Conservation (phyloP, 2,113 vertebrate genomes). For the Sakesphorus luctuosus region DNA sequence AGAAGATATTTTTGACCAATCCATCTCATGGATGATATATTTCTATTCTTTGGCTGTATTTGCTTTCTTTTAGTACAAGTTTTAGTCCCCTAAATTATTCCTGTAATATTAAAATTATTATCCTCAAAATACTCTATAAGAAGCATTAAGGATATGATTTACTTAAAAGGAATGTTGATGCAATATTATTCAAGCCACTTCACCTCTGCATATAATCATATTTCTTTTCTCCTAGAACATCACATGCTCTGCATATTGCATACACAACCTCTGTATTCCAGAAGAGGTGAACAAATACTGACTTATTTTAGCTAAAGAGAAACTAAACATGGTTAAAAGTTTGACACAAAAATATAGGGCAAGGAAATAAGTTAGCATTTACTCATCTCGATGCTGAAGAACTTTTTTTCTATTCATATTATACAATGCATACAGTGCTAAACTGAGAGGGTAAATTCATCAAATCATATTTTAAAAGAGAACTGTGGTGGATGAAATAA, state of each 20-base stretch:
- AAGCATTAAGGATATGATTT: background rate
- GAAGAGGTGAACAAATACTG: background rate
- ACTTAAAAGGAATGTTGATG: background rate
- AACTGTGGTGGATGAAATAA: background rate
- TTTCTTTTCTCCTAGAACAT: background rate
- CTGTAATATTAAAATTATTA: background rate
- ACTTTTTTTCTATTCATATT: background rate
- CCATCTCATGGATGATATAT: background rate
- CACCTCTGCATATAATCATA: background rate
- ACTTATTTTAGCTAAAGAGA: background rate
- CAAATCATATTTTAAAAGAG: background rate
- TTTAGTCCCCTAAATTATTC: background rate
- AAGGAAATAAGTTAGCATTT: background rate
- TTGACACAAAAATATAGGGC: background rate
- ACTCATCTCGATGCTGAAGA: background rate
- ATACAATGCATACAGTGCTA: background rate
- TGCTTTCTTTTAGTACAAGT: background rate
- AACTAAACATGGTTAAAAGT: background rate
- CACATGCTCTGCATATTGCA: background rate
- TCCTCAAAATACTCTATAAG: background rate
- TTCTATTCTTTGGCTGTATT: background rate
- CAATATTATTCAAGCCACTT: background rate
- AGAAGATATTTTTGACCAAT: background rate
- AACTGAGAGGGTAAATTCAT: background rate
- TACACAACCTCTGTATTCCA: background rate